These are phyloP conservation scores for Syngnathoides biaculeatus DNA, from an alignment of 2,113 vertebrate species.

Conservation along the genomic window DNA sequence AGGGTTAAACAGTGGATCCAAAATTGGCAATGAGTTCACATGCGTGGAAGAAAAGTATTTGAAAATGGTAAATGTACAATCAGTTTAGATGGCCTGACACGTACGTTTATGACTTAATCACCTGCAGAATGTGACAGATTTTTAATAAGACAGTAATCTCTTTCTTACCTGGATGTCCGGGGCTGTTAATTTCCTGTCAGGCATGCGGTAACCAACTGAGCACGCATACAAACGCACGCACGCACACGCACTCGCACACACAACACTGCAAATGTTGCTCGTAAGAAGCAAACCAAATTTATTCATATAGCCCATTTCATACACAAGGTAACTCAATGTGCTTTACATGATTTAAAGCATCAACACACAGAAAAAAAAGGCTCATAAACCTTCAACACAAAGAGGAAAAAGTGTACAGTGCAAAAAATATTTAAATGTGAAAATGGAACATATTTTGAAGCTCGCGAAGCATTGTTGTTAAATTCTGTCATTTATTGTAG, in stretches of 20 bases:
- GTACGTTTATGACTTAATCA: constrained; percentile 19
- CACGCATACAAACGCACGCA: neutral
- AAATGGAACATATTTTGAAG: neutral
- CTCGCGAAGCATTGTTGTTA: neutral
- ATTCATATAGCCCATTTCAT: no score
- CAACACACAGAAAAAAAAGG: no score
- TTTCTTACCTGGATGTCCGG: constrained; percentile 30
- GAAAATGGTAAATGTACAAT: constrained; percentile 1
- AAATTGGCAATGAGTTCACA: neutral
- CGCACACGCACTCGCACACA: neutral
- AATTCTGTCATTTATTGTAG: neutral
- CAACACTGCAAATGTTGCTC: neutral
- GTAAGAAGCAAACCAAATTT: no score
- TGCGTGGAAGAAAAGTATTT: neutral
- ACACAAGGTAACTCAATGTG: no score
- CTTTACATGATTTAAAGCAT: no score
- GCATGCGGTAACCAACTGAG: constrained; percentile 12
- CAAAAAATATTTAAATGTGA: no score
- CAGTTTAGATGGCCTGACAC: constrained; percentile 1
- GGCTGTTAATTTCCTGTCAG: constrained; percentile 59
- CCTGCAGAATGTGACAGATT: constrained; percentile 36
- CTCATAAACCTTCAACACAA: no score
- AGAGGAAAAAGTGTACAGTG: no score
- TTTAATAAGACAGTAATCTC: constrained; percentile 49
- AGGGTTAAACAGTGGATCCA: neutral